phyloP scores from a whole-genome alignment of 1,140 invertebrate species.

The Zaprionus vittiger region DNA sequence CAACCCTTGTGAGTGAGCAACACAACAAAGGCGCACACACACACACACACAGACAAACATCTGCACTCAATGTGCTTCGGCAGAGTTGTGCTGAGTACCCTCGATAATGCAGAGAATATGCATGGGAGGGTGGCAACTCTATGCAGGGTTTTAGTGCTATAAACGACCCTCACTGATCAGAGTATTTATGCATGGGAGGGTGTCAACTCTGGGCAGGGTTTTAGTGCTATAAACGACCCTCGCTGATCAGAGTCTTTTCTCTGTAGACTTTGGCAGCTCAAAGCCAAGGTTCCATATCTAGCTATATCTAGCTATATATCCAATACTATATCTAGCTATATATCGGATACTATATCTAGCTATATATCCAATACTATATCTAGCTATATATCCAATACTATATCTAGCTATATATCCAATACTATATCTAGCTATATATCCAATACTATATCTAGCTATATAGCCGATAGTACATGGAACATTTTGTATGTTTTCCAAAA shows the following conservation, averaged over 20 bases:
- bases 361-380: neutral
- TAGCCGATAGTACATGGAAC: neutral
- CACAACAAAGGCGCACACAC: constrained; percentile 52
- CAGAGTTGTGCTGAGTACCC: constrained; percentile 2
- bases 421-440: neutral
- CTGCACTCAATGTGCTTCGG: constrained; percentile 31
- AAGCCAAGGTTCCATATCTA: neutral
- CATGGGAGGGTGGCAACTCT: neutral
- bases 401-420: neutral
- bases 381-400: too few relatives aligned
- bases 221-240: too few relatives aligned
- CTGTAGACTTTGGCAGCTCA: neutral
- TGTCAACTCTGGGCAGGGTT: neutral
- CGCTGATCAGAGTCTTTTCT: neutral
- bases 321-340: neutral
- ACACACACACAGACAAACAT: constrained; percentile 29
- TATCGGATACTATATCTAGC: neutral
- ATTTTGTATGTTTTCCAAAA: constrained; percentile 26
- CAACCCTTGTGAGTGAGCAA: constrained; percentile 65
- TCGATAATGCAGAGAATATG: neutral
- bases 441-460: neutral
- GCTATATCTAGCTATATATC: neutral
- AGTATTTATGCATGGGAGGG: neutral
- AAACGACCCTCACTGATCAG: neutral
- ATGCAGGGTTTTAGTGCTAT: neutral